Conservation (phyloP, 2,113 vertebrate species). For the Lanius collurio region DNA sequence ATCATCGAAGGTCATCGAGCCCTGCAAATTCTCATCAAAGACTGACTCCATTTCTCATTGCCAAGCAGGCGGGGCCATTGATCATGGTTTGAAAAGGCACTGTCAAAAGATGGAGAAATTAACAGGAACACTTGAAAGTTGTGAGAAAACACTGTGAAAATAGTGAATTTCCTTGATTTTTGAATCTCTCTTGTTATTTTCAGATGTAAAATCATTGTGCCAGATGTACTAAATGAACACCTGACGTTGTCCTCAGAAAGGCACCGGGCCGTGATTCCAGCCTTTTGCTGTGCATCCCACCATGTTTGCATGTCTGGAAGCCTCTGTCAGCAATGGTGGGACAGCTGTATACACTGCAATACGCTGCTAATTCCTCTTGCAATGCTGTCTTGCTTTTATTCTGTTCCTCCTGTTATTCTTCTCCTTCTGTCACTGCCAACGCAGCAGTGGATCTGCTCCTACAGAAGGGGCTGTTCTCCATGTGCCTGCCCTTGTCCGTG, state of each 20-base stretch:
- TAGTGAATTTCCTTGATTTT: neutral
- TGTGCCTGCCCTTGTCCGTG: neutral
- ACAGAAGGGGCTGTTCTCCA: neutral
- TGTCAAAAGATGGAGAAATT: neutral
- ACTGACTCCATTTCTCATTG: neutral
- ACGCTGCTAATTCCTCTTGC: neutral
- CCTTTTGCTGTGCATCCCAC: neutral
- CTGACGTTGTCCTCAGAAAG: accelerated
- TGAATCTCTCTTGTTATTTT: neutral
- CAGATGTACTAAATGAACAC: neutral
- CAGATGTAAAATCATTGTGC: neutral
- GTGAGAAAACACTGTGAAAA: neutral
- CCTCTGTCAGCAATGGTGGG: neutral
- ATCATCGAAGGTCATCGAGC: neutral
- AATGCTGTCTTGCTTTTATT: neutral
- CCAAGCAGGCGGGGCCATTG: neutral
- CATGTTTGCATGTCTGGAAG: neutral
- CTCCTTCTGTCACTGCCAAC: neutral
- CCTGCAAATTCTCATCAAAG: neutral
- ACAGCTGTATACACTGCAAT: neutral
- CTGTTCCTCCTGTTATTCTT: neutral
- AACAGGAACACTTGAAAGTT: neutral
- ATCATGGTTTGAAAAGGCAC: neutral
- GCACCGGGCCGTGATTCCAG: neutral
- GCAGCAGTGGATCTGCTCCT: neutral